Percentiles rank a stretch among this genome's conserved stretches.
These are phyloP conservation scores for Vulpes ferrilata DNA, from an alignment of 2,113 vertebrate species.

Conservation along the genomic window DNA sequence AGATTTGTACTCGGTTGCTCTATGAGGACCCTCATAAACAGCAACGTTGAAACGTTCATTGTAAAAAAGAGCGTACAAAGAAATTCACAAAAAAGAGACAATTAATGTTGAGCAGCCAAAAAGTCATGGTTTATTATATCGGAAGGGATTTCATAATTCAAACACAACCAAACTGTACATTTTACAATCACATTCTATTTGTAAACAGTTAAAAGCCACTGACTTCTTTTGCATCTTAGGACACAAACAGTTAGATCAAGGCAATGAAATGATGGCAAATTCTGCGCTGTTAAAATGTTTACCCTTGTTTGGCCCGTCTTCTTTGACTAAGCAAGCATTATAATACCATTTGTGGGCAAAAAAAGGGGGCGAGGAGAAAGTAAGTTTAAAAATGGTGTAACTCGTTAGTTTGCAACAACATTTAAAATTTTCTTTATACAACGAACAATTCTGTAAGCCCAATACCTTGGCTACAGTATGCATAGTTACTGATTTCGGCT, in stretches of 20 bases:
- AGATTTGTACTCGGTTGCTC: conserved; percentile 80
- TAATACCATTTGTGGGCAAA: conserved; percentile 96
- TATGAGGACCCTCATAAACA: conserved; percentile 83
- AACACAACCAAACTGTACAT: conserved; percentile 95
- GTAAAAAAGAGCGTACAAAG: conserved; percentile 89
- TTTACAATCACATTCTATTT: conserved; percentile 99
- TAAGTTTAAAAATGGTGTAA: conserved; percentile 87
- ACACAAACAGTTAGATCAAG: conserved; percentile 98
- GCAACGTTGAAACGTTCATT: conserved; percentile 77
- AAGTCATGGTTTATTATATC: conserved; percentile 94
- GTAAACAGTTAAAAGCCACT: conserved; percentile 99
- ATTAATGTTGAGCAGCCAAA: conserved; percentile 93
- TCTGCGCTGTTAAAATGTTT: conserved; percentile 94
- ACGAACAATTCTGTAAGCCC: conserved; percentile 93
- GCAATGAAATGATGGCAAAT: conserved; percentile 99
- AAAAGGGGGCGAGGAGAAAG: conserved; percentile 80
- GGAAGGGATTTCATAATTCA: conserved; percentile 96
- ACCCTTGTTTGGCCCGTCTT: conserved; percentile 89
- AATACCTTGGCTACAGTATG: conserved; percentile 96
- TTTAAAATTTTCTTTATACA: conserved; percentile 92
- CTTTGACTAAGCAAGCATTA: conserved; percentile 90
- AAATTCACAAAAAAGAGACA: conserved; percentile 88
- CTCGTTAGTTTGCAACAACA: conserved; percentile 92
- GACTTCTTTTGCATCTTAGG: conserved; percentile 98
- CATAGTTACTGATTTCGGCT: conserved; percentile 97